Percentiles rank a stretch among this genome's conserved stretches.
phyloP scores from a whole-genome alignment of 2,888 invertebrate species.

The Macrophya alboannulata region DNA sequence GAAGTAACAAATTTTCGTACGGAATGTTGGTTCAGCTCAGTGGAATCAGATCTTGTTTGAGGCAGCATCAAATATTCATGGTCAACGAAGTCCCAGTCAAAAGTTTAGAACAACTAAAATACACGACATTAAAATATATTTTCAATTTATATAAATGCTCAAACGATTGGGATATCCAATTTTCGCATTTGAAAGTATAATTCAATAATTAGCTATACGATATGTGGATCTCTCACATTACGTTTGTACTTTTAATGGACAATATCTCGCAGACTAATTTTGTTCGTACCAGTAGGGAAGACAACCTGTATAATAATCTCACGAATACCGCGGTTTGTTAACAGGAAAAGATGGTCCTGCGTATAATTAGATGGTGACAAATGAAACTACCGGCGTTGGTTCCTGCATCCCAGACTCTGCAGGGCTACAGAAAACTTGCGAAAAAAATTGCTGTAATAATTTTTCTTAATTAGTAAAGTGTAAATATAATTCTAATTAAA shows the following conservation, averaged over 20 bases:
- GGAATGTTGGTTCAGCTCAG: background rate
- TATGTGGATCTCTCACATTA: background rate
- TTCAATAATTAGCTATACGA: background rate
- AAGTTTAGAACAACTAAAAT: background rate
- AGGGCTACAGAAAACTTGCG: background rate
- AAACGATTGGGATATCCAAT: background rate
- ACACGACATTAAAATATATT: background rate
- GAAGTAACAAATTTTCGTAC: background rate
- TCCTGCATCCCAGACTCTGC: background rate
- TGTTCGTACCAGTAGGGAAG: background rate
- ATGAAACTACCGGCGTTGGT: background rate
- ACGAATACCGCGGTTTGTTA: background rate
- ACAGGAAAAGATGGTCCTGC: background rate
- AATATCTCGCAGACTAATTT: background rate
- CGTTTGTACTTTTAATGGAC: background rate
- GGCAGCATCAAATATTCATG: background rate
- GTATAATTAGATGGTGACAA: background rate
- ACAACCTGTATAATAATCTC: background rate
- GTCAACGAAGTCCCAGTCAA: background rate
- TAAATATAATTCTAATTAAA: constrained; percentile 11
- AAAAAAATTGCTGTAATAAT: background rate
- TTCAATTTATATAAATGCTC: background rate
- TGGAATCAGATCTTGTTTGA: background rate
- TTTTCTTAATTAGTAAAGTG: constrained; percentile 4
- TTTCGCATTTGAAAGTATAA: background rate